Evolutionary conservation across 2,113 vertebrate genomes (phyloP).

Genomic region (Regulus satrapa): DNA sequence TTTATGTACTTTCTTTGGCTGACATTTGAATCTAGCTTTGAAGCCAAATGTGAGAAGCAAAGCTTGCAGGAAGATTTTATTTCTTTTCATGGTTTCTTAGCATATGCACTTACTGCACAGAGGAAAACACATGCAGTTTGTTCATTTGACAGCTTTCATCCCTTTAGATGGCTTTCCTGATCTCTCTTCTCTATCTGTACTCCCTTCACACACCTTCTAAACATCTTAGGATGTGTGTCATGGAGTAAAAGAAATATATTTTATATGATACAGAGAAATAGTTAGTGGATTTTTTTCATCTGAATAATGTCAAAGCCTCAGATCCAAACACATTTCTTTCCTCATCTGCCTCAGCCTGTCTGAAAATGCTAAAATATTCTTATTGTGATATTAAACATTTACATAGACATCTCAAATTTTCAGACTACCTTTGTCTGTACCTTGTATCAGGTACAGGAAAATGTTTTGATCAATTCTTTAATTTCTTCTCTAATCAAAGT

Average conservation of each 20-base stretch:
- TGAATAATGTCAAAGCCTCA: not conserved
- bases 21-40: not conserved
- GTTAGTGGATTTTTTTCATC: not conserved
- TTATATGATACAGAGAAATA: not conserved
- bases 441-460: not conserved
- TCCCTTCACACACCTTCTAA: conserved; percentile 4
- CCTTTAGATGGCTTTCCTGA: conserved; percentile 11
- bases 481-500: not conserved
- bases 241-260: not conserved
- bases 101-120: not conserved
- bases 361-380: not conserved
- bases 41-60: conserved; percentile 22
- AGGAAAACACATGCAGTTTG: not conserved
- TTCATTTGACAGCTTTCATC: conserved; percentile 8
- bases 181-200: not conserved
- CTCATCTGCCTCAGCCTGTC: not conserved
- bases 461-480: not conserved
- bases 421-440: not conserved
- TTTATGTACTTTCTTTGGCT: conserved; percentile 61
- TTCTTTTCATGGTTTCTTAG: not conserved
- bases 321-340: not conserved
- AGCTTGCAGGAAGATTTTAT: not conserved
- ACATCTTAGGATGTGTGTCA: not conserved
- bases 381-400: not conserved
- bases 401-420: not conserved